A percentile compares a stretch with the other conserved stretches of the same genome.
Conservation (phyloP, 2,888 invertebrate genomes). For the Drosophila borealis region DNA sequence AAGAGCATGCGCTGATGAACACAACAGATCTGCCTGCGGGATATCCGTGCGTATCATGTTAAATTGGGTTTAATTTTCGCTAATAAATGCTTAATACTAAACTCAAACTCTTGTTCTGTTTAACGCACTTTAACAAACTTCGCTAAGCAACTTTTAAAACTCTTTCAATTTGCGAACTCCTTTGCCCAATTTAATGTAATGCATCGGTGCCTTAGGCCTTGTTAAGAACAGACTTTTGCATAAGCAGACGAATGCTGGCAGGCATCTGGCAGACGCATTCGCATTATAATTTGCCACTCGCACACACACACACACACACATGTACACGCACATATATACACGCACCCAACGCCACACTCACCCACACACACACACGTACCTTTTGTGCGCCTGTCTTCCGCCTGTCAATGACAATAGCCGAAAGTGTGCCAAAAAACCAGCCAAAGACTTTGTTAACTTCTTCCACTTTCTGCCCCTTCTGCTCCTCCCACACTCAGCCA, state of each 20-base stretch:
- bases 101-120: not conserved
- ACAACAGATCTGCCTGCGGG: no score
- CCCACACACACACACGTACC: conserved; percentile 18
- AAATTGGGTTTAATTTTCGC: not conserved
- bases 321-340: not conserved
- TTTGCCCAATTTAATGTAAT: conserved; percentile 42
- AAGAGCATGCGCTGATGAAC: no score
- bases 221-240: conserved; percentile 42
- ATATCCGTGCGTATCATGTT: no score
- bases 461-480: no score
- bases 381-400: conserved; percentile 69
- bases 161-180: conserved; percentile 32
- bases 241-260: conserved; percentile 28
- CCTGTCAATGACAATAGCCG: conserved; percentile 71
- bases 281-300: conserved; percentile 62
- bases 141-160: conserved; percentile 3
- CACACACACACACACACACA: conserved; percentile 4
- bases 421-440: conserved; percentile 70
- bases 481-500: no score
- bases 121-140: not conserved
- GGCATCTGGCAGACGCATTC: conserved; percentile 50
- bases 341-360: not conserved
- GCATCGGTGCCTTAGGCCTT: conserved; percentile 42
- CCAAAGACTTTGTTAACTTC: conserved; percentile 71
- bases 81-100: not conserved